phyloP scores from a whole-genome alignment of 1,140 invertebrate genomes.

The Oscheius sp. region DNA sequence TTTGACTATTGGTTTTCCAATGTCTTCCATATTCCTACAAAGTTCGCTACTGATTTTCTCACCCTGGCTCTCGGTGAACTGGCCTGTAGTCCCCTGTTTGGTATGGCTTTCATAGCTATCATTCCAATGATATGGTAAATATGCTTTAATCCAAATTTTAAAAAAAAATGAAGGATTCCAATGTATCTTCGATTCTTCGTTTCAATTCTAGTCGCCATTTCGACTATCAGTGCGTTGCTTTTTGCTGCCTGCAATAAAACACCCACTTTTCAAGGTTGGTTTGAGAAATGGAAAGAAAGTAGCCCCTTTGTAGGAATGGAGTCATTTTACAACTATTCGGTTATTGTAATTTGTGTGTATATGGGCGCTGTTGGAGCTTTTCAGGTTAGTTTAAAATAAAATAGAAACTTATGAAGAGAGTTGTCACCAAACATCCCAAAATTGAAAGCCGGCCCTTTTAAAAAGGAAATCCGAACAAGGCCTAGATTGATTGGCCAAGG shows the following conservation, averaged over 20 bases:
- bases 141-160: background rate
- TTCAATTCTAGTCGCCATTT: too few relatives aligned
- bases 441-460: too few relatives aligned
- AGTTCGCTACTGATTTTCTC: background rate
- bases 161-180: background rate
- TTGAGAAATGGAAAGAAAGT: too few relatives aligned
- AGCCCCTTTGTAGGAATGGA: too few relatives aligned
- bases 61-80: background rate
- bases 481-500: too few relatives aligned
- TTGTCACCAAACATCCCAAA: too few relatives aligned
- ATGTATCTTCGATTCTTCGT: background rate
- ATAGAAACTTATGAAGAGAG: too few relatives aligned
- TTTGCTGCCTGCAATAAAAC: too few relatives aligned
- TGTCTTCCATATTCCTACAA: background rate
- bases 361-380: background rate
- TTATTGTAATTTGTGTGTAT: background rate
- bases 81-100: background rate
- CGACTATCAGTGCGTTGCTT: too few relatives aligned
- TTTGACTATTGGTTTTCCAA: constrained; percentile 2
- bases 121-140: background rate
- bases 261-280: too few relatives aligned
- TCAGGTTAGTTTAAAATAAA: too few relatives aligned
- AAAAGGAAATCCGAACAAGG: too few relatives aligned
- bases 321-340: background rate
- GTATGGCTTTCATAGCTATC: background rate